Conservation (phyloP, 2,113 vertebrate species). For the Poecilia latipinna region DNA sequence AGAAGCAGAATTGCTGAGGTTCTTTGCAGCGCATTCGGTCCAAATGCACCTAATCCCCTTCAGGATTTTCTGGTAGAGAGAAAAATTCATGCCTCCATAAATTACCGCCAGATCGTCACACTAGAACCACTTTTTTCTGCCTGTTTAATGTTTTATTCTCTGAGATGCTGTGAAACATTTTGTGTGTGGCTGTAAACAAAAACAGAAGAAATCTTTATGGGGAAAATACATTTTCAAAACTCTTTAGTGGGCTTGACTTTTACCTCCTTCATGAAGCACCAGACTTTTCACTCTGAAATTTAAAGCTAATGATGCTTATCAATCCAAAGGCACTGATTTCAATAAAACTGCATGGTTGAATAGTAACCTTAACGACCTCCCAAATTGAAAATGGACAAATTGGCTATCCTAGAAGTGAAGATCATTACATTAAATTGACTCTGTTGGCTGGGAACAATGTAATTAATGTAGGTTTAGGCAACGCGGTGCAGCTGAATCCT, state of each 20-base stretch:
- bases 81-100: not conserved
- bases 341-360: conserved; percentile 15
- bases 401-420: not conserved
- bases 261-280: not conserved
- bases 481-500: not conserved
- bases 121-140: not conserved
- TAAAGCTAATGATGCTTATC: conserved; percentile 18
- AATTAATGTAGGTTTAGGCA: conserved; percentile 27
- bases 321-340: conserved; percentile 23
- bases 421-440: conserved; percentile 37
- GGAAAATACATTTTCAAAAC: not conserved
- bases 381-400: conserved; percentile 44
- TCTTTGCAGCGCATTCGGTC: too few species aligned
- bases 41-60: not conserved
- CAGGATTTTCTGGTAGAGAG: not conserved
- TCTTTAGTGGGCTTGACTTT: not conserved
- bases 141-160: too few species aligned
- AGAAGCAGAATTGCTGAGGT: too few species aligned
- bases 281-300: conserved; percentile 3
- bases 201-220: not conserved
- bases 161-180: too few species aligned
- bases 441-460: conserved; percentile 1
- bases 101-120: not conserved
- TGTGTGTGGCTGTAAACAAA: too few species aligned
- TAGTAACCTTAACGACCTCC: conserved; percentile 11